Percentiles rank a stretch among this genome's conserved stretches.
Conservation (phyloP, 2,113 vertebrate genomes). For the Ginglymostoma cirratum region DNA sequence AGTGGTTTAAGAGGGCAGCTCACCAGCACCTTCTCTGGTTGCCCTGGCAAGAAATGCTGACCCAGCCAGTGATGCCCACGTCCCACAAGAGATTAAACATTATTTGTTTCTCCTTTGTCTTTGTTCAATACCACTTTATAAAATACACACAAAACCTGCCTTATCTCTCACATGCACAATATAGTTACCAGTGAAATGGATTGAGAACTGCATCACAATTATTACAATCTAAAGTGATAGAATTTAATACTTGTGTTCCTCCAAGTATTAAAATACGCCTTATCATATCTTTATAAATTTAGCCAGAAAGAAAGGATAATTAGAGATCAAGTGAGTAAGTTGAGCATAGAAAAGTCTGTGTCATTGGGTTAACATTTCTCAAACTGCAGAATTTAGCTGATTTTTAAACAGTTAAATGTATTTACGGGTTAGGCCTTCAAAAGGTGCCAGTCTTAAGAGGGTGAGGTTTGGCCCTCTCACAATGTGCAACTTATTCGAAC, state of each 20-base stretch:
- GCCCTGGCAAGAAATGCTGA: too few relatives aligned
- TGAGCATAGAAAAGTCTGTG: neutral
- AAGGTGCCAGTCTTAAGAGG: neutral
- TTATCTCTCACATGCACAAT: neutral
- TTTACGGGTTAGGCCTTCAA: neutral
- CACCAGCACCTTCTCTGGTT: too few relatives aligned
- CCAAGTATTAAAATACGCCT: neutral
- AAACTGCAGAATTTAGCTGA: neutral
- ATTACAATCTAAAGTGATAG: neutral
- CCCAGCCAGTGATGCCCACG: too few relatives aligned
- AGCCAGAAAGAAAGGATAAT: too few relatives aligned
- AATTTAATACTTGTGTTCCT: neutral
- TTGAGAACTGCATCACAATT: neutral
- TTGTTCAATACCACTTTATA: neutral
- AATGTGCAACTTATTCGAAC: neutral
- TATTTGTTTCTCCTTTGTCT: neutral
- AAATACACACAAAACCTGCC: neutral
- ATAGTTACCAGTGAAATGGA: neutral
- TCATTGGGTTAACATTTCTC: neutral
- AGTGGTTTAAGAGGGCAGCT: too few relatives aligned
- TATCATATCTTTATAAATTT: neutral
- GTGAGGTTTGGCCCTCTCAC: neutral
- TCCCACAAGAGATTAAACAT: too few relatives aligned
- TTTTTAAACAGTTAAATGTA: neutral
- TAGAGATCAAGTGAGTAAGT: neutral